Base-by-base conservation (phyloP, 2,113 vertebrate genomes). In the Phocoena phocoena region DNA sequence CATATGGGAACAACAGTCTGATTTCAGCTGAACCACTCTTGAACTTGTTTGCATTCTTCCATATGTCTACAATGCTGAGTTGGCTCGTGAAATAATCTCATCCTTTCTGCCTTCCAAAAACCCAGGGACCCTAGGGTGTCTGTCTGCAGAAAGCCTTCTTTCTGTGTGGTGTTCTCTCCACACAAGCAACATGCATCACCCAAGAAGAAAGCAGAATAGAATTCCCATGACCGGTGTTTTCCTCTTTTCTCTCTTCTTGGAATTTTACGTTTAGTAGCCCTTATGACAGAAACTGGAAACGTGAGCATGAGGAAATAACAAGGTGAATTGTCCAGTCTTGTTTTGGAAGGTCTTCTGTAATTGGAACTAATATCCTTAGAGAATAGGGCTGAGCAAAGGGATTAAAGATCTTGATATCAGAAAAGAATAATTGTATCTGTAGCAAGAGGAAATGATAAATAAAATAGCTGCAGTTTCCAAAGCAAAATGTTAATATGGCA, bases 121-220 rank as follows among this genome's bases (percentile, higher is more conserved):
- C 20, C 65, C 79, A 71, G 77, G 11, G 15, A 20, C 11, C 14
- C 36, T 11, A 15, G 33, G 23, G 5, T 5, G 3, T 58, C 53
- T 15, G 33, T 47, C 17, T 77, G 28, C 3, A 28, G 6, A 20
- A 10, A 1, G 4, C 4, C 17, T 10, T 23, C 8, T 44, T 6
- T 23, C 4, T 10, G 0, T 17, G 13, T 1, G 7, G 67, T 18
- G 73, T 50, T 28, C 2, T 84, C 11, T 87, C 15, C 47, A 8
- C 0, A 0, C 6, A 33, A 47, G 44, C 31, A 5, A 5, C 0
- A 3, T 6, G 8, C 17, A 5, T n/a, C 23, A 0, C 41, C 44
- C 11, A 33, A 13, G 47, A n/a, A 60, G 44, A 96, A 55, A 12
- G 5, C 31, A 44, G 36, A 82, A 36, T 5, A 7, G 13, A 38